Evolutionary conservation across 2,888 invertebrate species (phyloP), one percentile per base, ranked within the genome.

Genomic region (Cistogaster globosa): DNA sequence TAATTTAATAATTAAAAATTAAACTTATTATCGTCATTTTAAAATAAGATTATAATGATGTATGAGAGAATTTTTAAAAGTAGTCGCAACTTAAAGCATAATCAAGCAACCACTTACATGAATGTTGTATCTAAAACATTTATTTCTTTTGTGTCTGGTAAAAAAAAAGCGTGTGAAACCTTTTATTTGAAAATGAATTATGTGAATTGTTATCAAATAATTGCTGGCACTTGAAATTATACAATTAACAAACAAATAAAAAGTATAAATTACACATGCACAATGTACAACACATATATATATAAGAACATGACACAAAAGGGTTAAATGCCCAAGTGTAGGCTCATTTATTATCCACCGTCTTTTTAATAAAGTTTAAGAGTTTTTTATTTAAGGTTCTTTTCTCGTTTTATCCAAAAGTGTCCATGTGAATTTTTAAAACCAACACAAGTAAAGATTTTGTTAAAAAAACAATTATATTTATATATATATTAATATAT

Each of bases 151-250:
- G 6, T 8, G 18, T 58, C 6, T 48, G 32, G 11, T 32, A 57
- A 18, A 36, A 16, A 63, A 53, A 26, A 20, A 79, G 72, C 57
- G 63, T 51, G 72, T 65, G 57, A 63, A 48, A 60, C 26, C 57
- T 60, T 69, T 65, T 75, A 26, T 72, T 55, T 60, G 48, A 38
- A 42, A 57, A 75, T 67, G 76, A 76, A 77, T 76, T 79, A 87
- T 86, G 87, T 88, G 88, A 90, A 88, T 88, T 89, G 88, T 92
- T 92, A 92, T 92, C 92, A 92, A 92, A 92, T 92, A 92, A 92
- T 92, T 92, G 91, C 90, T 90, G 91, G 90, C 90, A 88, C 88
- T 88, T 87, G 88, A 88, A 89, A 89, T 89, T 89, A 89, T 89
- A 90, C 91, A 92, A 92, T 92, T 91, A 92, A 91, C 90, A 88